These are phyloP conservation scores for Hydraecia micacea DNA, from an alignment of 2,888 invertebrate genomes.

Conservation along the genomic window DNA sequence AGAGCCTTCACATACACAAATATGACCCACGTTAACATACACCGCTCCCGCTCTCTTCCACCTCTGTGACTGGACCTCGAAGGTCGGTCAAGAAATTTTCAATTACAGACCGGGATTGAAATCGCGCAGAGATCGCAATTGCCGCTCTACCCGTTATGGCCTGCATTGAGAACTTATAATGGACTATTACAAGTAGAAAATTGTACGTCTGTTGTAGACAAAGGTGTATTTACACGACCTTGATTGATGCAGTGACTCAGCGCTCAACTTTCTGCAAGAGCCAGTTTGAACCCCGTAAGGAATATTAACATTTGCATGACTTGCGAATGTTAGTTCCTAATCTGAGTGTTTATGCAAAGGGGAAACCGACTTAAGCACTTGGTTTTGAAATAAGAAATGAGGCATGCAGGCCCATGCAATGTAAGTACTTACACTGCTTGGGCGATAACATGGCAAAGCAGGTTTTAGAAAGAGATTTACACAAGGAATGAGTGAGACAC, in stretches of 20 bases:
- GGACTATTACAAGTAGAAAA: slow-evolving; percentile 14
- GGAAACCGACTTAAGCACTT: background rate
- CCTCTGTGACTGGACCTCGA: slow-evolving; percentile 8
- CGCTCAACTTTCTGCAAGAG: slow-evolving; percentile 6
- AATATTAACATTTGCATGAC: slow-evolving; percentile 47
- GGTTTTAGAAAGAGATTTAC: background rate
- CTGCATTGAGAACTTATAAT: slow-evolving; percentile 25
- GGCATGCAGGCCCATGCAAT: too few relatives aligned
- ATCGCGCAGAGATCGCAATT: slow-evolving; percentile 50
- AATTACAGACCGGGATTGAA: slow-evolving; percentile 56
- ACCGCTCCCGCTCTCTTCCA: background rate
- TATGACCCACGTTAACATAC: background rate
- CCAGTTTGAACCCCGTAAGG: slow-evolving; percentile 2
- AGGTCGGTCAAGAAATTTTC: slow-evolving; percentile 57
- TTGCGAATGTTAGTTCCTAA: slow-evolving; percentile 28
- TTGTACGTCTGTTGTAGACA: slow-evolving; percentile 12
- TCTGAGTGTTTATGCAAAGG: slow-evolving; percentile 19
- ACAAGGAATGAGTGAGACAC: background rate
- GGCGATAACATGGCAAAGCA: background rate
- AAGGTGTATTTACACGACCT: slow-evolving; percentile 29
- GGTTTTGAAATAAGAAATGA: background rate
- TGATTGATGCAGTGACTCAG: slow-evolving; percentile 31
- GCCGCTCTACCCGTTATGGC: slow-evolving; percentile 27
- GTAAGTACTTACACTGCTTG: background rate
- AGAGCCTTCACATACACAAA: background rate